Evolutionary conservation across 2,797 vertebrate genomes (phyloP), one percentile per base, ranked within the genome.

Genomic region (Iguana delicatissima): DNA sequence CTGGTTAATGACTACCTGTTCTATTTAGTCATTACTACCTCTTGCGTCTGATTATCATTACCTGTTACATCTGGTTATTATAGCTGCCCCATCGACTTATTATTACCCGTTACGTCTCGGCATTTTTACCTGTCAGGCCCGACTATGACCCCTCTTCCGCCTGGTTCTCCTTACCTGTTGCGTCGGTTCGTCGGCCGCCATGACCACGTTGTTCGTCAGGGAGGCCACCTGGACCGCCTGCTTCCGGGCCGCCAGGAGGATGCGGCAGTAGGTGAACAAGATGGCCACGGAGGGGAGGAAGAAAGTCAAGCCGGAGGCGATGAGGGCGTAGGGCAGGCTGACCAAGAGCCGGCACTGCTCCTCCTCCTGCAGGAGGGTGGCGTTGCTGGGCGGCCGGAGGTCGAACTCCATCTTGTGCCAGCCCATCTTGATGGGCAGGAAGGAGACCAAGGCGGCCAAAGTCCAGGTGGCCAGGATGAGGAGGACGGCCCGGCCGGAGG

Each of bases 181-280:
- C 0, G 13, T 2, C 1, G 94, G 92, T 22, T 96, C 96, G 0
- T 80, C 77, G 0, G 93, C 35, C 52, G 93, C 87, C 14, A 89
- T 0, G 0, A 91, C 94, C 89, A 92, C 55, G 6, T 95, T 96
- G 13, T 97, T 96, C 73, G 98, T 95, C 72, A 99, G 96, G 0
- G 98, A 98, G 0, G 99, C 99, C 80, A 99, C 99, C 95, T 98
- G 98, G 92, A 98, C 97, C 0, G 99, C 99, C 89, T 99, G 99
- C 93, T 97, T 98, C 88, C 98, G 97, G 1, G 99, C 99, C 0
- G 98, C 98, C 97, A 99, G 96, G 59, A 99, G 97, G 93, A 99
- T 99, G 93, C 98, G 98, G 95, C 99, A 99, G 97, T 99, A 99
- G 93, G 99, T 99, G 97, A 99, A 99, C 96, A 98, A 99, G 96